phyloP scores from a whole-genome alignment of 2,797 vertebrate genomes.

The Nannoperca obscura region DNA sequence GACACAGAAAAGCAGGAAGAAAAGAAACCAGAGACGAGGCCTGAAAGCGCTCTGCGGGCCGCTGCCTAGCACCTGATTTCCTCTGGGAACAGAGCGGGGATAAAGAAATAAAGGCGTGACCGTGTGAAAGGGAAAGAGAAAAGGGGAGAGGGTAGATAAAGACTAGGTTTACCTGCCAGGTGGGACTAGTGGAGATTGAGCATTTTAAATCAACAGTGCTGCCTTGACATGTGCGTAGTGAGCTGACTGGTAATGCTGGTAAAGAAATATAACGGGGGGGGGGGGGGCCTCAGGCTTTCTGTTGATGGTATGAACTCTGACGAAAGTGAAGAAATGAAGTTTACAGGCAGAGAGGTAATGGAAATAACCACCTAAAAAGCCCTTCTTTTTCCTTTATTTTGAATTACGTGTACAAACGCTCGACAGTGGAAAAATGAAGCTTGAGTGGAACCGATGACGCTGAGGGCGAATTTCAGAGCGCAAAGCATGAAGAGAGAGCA shows the following conservation, averaged over 20 bases:
- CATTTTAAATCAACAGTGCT: conserved; percentile 31
- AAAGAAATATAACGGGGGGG: conserved; percentile 7
- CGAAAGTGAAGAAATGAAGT: not conserved
- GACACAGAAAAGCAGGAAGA: conserved; percentile 1
- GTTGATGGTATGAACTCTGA: not conserved
- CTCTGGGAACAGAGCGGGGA: conserved; percentile 50
- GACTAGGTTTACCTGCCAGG: conserved; percentile 73
- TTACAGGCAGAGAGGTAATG: not conserved
- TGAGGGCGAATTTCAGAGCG: not conserved
- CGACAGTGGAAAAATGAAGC: not conserved
- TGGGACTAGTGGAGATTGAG: conserved; percentile 55
- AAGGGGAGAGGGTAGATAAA: conserved; percentile 58
- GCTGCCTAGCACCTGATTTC: conserved; percentile 71
- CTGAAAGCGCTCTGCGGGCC: conserved; percentile 42
- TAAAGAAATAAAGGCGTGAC: conserved; percentile 69
- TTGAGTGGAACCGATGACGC: not conserved
- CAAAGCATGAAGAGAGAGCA: too few species aligned
- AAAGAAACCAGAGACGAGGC: conserved; percentile 1
- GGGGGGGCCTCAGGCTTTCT: not conserved
- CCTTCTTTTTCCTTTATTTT: not conserved
- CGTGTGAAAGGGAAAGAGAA: conserved; percentile 63
- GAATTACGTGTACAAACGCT: conserved; percentile 3
- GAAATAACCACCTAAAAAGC: not conserved
- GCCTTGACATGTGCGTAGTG: conserved; percentile 31
- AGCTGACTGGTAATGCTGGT: conserved; percentile 28